Base-by-base conservation (phyloP, 2,888 invertebrate genomes). In the Epinotia brunnichana region DNA sequence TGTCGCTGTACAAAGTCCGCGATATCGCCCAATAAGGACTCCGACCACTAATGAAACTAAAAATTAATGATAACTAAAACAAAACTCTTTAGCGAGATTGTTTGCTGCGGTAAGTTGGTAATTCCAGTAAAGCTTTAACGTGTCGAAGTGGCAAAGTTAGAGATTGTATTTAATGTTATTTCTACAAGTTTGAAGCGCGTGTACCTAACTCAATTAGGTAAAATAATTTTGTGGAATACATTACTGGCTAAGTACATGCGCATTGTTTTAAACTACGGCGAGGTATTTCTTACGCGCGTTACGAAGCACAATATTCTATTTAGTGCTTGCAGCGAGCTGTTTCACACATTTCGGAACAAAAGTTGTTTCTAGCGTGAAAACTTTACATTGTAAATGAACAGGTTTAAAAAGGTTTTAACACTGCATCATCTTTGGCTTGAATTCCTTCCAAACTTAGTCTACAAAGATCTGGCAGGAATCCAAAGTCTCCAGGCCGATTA, bases 41-140 rank as follows among this genome's bases (percentile, higher is more conserved):
- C 51, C 44, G n/a, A 60, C 70, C 59, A 54, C 64, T 66, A 59
- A 70, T 60, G 64, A 70, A 41, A 56, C 62, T 62, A 56, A 56
- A 70, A 70, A 66, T 70, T 64, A 60, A 60, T 66, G 70, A 66
- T 60, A 70, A 70, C 64, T 70, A 64, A 66, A 59, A 70, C 70
- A 70, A 62, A 17, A 69, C 64, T 64, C 63, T 24, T 64, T 63
- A 15, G 57, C 70, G 70, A 53, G 53, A 70, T 66, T 70, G 62
- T 54, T 62, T 51, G 21, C 11, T n/a, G 61, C 21, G n/a, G 60
- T 56, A 13, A 69, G 70, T 66, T 53, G 51, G 51, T 19, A 41
- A 64, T 70, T 70, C 57, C 39, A 59, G 59, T 39, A 29, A 51
- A 70, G 66, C 59, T 70, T 60, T 53, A 19, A 61, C 48, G 5